phyloP scores from a whole-genome alignment of 2,113 vertebrate genomes.

The Cichladusa arquata region DNA sequence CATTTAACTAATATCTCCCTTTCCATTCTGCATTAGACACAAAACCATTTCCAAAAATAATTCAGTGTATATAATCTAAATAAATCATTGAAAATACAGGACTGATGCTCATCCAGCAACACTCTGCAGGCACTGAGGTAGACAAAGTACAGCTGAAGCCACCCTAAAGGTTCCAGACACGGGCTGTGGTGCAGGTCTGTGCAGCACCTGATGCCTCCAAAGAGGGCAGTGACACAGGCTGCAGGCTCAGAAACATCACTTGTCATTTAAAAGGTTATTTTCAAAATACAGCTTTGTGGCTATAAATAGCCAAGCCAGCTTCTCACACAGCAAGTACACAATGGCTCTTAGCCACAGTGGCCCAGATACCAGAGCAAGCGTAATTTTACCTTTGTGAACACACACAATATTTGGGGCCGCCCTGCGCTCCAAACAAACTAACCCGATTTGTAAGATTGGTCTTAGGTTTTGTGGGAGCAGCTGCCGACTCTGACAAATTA shows the following conservation, averaged over 20 bases:
- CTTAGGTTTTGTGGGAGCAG: neutral
- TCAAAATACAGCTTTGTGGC: neutral
- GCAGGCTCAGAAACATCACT: neutral
- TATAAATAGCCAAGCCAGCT: neutral
- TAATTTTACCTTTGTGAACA: neutral
- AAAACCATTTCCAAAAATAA: neutral
- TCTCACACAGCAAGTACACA: neutral
- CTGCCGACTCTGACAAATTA: neutral
- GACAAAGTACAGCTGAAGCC: neutral
- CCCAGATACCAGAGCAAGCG: neutral
- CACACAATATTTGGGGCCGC: neutral
- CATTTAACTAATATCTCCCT: neutral
- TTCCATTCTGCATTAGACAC: neutral
- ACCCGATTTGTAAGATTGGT: neutral
- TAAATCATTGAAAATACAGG: fast-evolving
- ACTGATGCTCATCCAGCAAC: neutral
- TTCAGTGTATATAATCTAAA: neutral
- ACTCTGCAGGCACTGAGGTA: neutral
- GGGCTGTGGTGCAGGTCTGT: neutral
- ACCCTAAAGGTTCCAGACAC: neutral
- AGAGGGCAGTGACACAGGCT: neutral
- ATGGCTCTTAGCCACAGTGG: neutral
- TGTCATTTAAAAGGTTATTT: conserved; percentile 3
- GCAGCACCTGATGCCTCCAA: neutral
- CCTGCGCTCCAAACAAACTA: neutral